Evolutionary conservation across 1,140 invertebrate species (phyloP).

Genomic region (Agrypnia vestita): DNA sequence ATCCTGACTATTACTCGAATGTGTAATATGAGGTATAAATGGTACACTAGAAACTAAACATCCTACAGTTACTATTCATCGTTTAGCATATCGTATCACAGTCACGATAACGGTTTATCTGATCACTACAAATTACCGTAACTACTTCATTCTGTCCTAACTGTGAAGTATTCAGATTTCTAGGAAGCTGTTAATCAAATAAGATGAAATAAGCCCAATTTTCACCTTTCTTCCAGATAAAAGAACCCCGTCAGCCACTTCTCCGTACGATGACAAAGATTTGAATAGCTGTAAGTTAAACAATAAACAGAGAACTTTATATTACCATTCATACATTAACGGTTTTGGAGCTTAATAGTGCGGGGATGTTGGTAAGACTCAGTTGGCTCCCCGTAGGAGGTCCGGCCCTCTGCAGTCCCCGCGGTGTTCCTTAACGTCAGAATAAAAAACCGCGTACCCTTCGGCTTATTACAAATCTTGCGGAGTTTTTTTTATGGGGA

Average conservation of each 20-base stretch:
- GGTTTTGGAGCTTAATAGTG: conserved; percentile 49
- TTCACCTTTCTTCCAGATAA: conserved; percentile 24
- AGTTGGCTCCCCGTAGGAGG: conserved; percentile 56
- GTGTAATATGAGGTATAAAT: no score
- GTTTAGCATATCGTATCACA: no score
- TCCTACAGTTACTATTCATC: no score
- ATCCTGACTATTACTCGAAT: no score
- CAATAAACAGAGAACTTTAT: conserved; percentile 41
- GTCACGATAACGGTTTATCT: no score
- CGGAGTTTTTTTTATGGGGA: background rate
- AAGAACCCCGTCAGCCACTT: conserved; percentile 46
- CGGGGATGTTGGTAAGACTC: conserved; percentile 26
- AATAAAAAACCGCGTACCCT: conserved; percentile 6
- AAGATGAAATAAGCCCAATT: background rate
- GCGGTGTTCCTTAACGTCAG: conserved; percentile 14
- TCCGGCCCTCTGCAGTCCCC: conserved; percentile 14
- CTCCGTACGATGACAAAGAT: conserved; percentile 41
- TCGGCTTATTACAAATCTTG: conserved; percentile 8
- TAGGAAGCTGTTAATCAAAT: conserved; percentile 20
- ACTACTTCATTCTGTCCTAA: background rate
- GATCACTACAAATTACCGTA: background rate
- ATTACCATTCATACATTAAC: conserved; percentile 53
- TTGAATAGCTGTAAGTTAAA: conserved; percentile 42
- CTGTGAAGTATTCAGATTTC: background rate
- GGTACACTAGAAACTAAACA: no score